Evolutionary conservation across 2,113 vertebrate species (phyloP), one percentile per base, ranked within the genome.

Genomic region (Potamarius usumacintae): DNA sequence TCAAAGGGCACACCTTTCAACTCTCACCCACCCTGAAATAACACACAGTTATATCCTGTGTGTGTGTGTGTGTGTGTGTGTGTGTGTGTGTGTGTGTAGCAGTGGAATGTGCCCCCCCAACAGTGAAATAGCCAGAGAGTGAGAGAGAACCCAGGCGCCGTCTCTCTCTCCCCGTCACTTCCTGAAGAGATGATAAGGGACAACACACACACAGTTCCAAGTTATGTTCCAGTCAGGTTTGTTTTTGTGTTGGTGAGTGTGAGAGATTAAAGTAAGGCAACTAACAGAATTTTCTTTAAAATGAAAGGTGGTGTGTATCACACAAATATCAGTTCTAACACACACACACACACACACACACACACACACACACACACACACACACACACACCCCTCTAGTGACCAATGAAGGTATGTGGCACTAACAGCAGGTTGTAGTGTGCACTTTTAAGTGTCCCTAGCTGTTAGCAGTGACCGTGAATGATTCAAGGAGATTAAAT

Each of bases 1-100:
- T 85, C 48, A 84, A 72, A 5, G 62, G 10, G 74, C 85, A 84
- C 89, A 90, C 89, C 89, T 84, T 86, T 84, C 30, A 85, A 74
- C 22, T 48, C n/a, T 27, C 81, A 48, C 25, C 78, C 42, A 27
- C n/a, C 62, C 62, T 27, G 71, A 1, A 50, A 12, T 52, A 67
- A 25, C 57, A 48, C n/a, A n/a, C 34, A 82, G n/a, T 25, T 72
- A 63, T 58, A 57, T 12, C 12, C 10, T 6, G 57, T 84, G 63
- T 30, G 42, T 34, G 57, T 55, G 57, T 84, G 63, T 78, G 82
- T 76, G 34, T 53, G 48, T 84, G 67, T 77, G 74, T 52, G 48
- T 53, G 22, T n/a, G 76, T 34, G 34, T 34, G 42, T 42, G 42
- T 42, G 42, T 3, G 22, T 27, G 15, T 4, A 4, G 53, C 53